phyloP scores from a whole-genome alignment of 2,113 vertebrate species.

The Eretmochelys imbricata region DNA sequence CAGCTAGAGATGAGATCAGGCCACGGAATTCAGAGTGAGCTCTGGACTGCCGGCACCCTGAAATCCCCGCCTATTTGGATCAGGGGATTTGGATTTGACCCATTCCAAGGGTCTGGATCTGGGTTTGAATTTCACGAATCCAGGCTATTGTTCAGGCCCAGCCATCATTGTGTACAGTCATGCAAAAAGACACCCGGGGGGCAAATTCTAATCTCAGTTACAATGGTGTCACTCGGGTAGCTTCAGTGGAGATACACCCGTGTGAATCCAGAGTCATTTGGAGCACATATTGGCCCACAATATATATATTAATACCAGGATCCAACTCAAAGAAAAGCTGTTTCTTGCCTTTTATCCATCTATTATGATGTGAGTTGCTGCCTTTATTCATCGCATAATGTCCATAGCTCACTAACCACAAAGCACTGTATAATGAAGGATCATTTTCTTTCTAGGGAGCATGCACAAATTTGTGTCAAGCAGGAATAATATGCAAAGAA shows the following conservation, averaged over 20 bases:
- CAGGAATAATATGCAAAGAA: neutral
- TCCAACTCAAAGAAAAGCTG: neutral
- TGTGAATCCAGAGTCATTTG: neutral
- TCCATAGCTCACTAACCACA: neutral
- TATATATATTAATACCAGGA: neutral
- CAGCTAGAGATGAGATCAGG: neutral
- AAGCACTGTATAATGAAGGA: neutral
- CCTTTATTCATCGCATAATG: accelerated
- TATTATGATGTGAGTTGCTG: neutral
- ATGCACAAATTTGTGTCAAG: neutral
- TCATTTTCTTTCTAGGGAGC: neutral
- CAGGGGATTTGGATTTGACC: neutral
- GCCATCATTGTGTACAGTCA: neutral
- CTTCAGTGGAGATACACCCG: neutral
- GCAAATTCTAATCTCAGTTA: neutral
- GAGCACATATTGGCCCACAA: neutral
- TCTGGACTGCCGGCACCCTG: neutral
- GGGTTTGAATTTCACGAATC: neutral
- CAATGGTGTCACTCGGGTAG: neutral
- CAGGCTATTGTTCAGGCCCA: neutral
- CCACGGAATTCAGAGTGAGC: neutral
- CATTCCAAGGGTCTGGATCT: neutral
- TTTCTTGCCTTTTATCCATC: neutral
- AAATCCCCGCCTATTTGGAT: neutral
- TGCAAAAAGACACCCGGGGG: neutral